Conservation (phyloP, 2,113 vertebrate species). For the Clarias macrocephalus region DNA sequence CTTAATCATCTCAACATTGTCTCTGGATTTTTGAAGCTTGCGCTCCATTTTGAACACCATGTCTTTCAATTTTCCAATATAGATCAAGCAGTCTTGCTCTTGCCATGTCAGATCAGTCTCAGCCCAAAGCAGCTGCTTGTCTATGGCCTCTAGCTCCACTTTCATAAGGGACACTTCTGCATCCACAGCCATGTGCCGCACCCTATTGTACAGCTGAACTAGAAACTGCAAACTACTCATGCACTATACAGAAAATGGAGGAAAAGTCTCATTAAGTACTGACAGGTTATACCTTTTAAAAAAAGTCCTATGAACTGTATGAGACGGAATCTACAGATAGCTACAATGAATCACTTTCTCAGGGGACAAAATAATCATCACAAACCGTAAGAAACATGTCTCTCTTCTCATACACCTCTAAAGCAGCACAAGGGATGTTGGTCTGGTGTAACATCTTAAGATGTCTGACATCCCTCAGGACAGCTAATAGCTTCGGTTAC, state of each 20-base stretch:
- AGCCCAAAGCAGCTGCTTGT: constrained; percentile 68
- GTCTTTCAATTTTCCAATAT: constrained; percentile 65
- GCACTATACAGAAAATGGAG: constrained; percentile 60
- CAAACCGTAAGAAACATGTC: constrained; percentile 75
- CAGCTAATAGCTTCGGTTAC: constrained; percentile 68
- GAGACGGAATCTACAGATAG: background rate
- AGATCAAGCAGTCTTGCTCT: constrained; percentile 68
- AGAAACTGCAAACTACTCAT: constrained; percentile 74
- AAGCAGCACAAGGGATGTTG: constrained; percentile 73
- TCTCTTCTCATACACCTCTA: constrained; percentile 74
- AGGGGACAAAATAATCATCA: constrained; percentile 15
- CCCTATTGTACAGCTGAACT: constrained; percentile 74
- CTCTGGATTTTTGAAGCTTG: constrained; percentile 71
- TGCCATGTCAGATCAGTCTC: constrained; percentile 71
- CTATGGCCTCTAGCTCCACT: constrained; percentile 66
- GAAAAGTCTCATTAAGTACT: background rate
- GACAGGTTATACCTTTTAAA: background rate
- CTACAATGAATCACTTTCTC: background rate
- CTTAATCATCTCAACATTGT: constrained; percentile 69
- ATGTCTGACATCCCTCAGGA: constrained; percentile 82
- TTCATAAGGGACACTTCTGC: constrained; percentile 75
- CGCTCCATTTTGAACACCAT: constrained; percentile 64
- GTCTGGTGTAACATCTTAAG: constrained; percentile 72
- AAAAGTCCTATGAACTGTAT: background rate
- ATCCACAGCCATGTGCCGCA: constrained; percentile 75